Base-by-base conservation (phyloP, 2,797 vertebrate species). In the Astyanax mexicanus region DNA sequence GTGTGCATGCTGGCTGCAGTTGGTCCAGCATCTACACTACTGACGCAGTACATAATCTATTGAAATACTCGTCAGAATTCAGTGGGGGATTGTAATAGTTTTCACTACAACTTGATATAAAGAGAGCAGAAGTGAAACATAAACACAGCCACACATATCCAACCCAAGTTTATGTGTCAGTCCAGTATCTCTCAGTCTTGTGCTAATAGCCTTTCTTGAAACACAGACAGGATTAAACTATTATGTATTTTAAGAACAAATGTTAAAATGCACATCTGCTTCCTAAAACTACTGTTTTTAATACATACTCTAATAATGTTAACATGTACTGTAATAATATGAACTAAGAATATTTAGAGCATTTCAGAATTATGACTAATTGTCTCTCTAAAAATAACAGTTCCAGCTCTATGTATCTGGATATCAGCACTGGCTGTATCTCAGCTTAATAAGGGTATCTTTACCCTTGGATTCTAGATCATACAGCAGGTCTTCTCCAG, bases 61-160 rank as follows among this genome's bases (percentile, higher is more conserved):
- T 51, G 15, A 68, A 79, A 78, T 75, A 77, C 79, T 77, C 57
- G 71, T 61, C 17, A 51, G 65, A 74, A 69, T 74, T 73, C 66
- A 61, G 44, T 13, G 51, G 69, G 23, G 57, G 49, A 69, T 76
- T 69, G 45, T 65, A 42, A 27, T 64, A 54, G 42, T 55, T 38
- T 73, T 81, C 66, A 40, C 52, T 35, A 37, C 27, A 51, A 42
- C 47, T 37, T 74, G 13, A 12, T n/a, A 29, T 66, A 66, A 52
- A 11, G 19, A 62, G 51, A 79, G 29, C 9, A 62, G 51, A 79
- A 38, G 3, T 42, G 11, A n/a, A 65, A 67, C 62, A 45, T 7
- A 0, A 23, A n/a, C 19, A 55, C 13, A 3, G 23, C 23, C 19
- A 23, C 44, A 21, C 44, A 47, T 44, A 47, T 15, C 4, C 1